phyloP scores from a whole-genome alignment of 2,797 vertebrate species.

The Sebastes iracundus region DNA sequence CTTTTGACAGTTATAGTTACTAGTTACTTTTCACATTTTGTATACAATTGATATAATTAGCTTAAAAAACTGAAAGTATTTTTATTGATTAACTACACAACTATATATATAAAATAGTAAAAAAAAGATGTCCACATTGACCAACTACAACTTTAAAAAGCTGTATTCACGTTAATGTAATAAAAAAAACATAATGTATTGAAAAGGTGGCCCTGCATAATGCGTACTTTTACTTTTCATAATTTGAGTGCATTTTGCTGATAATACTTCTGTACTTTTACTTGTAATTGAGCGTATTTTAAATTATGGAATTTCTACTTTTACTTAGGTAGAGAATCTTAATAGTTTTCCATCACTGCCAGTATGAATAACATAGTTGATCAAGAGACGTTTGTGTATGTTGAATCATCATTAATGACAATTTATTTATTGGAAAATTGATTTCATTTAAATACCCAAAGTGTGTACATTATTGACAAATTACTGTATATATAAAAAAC shows the following conservation, averaged over 20 bases:
- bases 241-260: not conserved
- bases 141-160: not conserved
- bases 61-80: not conserved
- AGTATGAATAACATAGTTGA: not conserved
- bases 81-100: not conserved
- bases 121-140: not conserved
- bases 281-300: not conserved
- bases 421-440: not conserved
- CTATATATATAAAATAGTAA: not conserved
- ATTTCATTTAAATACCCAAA: not conserved
- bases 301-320: not conserved
- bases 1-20: not conserved
- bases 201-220: not conserved
- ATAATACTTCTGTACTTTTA: not conserved
- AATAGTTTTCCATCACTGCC: not conserved
- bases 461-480: too few relatives aligned
- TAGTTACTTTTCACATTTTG: not conserved
- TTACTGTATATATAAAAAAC: not conserved
- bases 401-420: not conserved
- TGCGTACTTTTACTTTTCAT: not conserved
- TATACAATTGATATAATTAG: not conserved
- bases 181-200: not conserved
- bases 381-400: not conserved
- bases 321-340: not conserved
- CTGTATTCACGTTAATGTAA: not conserved